phyloP scores from a whole-genome alignment of 1,140 invertebrate species.

The Capitella teleta region DNA sequence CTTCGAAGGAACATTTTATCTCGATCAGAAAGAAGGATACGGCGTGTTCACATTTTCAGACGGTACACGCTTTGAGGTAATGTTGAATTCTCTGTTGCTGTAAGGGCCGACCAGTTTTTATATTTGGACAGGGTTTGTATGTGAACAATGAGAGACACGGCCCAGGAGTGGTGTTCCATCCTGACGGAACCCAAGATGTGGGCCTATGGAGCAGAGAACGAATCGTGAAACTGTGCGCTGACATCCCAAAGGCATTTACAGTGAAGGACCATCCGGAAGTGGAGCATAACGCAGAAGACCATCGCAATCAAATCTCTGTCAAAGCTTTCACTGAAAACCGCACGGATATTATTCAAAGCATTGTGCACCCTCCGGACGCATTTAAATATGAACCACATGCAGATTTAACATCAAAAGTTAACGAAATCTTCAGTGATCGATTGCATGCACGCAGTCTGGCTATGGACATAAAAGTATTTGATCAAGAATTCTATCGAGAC shows the following conservation, averaged over 20 bases:
- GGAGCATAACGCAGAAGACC: constrained; percentile 25
- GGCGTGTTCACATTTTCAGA: constrained; percentile 31
- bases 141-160: constrained; percentile 36
- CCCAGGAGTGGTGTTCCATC: constrained; percentile 35
- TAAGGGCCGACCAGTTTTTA: neutral
- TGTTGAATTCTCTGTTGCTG: neutral
- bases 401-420: neutral
- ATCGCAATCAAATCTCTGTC: neutral
- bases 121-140: constrained; percentile 33
- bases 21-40: constrained; percentile 40
- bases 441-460: neutral
- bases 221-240: constrained; percentile 28
- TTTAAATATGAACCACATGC: neutral
- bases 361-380: constrained; percentile 9
- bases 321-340: neutral
- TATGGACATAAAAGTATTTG: constrained; percentile 3
- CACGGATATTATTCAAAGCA: neutral
- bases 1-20: constrained; percentile 35
- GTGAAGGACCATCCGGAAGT: constrained; percentile 29
- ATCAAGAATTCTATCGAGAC: neutral
- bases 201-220: constrained; percentile 36
- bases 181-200: constrained; percentile 31
- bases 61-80: constrained; percentile 38
- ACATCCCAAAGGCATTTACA: constrained; percentile 22
- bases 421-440: neutral